Evolutionary conservation across 2,797 vertebrate species (phyloP).

Genomic region (Antennarius maculatus): DNA sequence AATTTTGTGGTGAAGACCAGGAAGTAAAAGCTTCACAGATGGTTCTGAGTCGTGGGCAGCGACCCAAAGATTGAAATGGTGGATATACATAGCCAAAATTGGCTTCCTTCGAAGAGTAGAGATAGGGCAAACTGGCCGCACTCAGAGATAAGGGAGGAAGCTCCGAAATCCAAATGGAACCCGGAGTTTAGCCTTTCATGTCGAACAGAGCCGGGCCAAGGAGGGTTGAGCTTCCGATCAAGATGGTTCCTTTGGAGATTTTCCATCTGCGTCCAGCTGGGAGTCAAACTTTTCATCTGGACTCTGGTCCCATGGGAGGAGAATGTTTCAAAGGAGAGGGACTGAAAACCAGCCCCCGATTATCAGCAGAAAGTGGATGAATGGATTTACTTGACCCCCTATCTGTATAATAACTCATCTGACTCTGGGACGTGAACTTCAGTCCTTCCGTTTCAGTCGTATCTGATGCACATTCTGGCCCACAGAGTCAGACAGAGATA

Average conservation of each 20-base stretch:
- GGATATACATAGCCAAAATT: not conserved
- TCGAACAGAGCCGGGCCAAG: not conserved
- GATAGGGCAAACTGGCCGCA: not conserved
- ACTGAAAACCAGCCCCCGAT: not conserved
- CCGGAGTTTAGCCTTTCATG: not conserved
- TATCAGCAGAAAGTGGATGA: not conserved
- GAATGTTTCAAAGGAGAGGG: not conserved
- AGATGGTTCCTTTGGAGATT: not conserved
- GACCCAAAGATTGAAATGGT: not conserved
- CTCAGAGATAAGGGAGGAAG: not conserved
- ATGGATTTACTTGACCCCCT: not conserved
- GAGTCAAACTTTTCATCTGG: not conserved
- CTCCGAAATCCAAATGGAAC: not conserved
- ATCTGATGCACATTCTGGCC: not conserved
- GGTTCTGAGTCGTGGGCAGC: not conserved
- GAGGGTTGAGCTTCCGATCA: not conserved
- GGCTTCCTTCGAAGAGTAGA: not conserved
- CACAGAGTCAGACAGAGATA: conserved; percentile 34
- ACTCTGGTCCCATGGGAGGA: not conserved
- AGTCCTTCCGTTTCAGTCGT: conserved; percentile 8
- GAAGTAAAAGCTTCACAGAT: not conserved
- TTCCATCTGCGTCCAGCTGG: not conserved
- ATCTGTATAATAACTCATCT: not conserved
- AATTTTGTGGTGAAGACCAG: not conserved
- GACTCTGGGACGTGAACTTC: conserved; percentile 21